Conservation (phyloP, 1,140 invertebrate species). For the Drosophila insularis region DNA sequence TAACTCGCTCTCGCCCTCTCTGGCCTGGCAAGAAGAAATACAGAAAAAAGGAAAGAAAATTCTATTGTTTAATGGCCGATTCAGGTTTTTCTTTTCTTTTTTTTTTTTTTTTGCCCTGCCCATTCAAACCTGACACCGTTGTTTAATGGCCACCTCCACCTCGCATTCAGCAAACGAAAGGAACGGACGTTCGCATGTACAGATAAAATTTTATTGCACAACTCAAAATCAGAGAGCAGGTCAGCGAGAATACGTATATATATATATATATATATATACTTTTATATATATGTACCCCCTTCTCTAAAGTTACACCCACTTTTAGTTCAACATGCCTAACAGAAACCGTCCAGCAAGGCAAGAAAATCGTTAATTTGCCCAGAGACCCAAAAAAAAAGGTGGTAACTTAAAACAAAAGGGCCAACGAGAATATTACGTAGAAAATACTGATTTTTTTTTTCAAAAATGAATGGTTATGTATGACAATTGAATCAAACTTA, state of each 20-base stretch:
- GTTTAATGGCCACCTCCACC: conserved; percentile 64
- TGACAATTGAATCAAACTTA: no score
- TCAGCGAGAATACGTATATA: conserved; percentile 24
- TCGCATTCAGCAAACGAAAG: conserved; percentile 18
- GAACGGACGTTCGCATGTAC: conserved; percentile 63
- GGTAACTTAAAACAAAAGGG: conserved; percentile 23
- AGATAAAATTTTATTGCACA: conserved; percentile 81
- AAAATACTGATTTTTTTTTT: no score
- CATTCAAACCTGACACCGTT: conserved; percentile 75
- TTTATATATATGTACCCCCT: conserved; percentile 5
- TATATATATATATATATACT: conserved; percentile 31
- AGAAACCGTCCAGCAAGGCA: conserved; percentile 24
- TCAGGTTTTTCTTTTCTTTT: conserved; percentile 44
- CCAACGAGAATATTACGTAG: neutral
- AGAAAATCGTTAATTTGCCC: conserved; percentile 70
- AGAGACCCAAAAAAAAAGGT: conserved; percentile 10
- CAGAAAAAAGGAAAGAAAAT: conserved; percentile 28
- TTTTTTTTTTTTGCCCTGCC: conserved; percentile 22
- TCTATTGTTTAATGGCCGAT: conserved; percentile 73
- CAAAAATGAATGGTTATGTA: no score
- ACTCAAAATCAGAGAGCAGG: conserved; percentile 69
- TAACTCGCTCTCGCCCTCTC: neutral
- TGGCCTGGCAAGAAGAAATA: conserved; percentile 19
- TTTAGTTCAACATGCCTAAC: conserved; percentile 1
- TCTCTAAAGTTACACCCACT: conserved; percentile 58